These are phyloP conservation scores for Tenualosa ilisha DNA, from an alignment of 2,797 vertebrate species.

Conservation along the genomic window DNA sequence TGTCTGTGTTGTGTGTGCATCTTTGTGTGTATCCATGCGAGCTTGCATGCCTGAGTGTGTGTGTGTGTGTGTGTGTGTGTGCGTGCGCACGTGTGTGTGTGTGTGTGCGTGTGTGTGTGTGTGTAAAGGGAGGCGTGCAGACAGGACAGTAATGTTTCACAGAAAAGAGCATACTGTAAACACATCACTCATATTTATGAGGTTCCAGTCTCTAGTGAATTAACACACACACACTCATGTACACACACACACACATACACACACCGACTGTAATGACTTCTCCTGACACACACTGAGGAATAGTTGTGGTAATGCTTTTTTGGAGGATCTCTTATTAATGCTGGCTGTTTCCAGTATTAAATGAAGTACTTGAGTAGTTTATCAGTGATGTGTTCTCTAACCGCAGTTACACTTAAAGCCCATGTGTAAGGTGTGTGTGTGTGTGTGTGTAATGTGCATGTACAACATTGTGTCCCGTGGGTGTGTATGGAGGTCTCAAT, in stretches of 20 bases:
- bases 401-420: background rate
- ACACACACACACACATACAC: constrained; percentile 27
- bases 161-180: constrained; percentile 49
- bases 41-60: background rate
- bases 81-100: background rate
- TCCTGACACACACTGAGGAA: constrained; percentile 34
- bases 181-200: constrained; percentile 59
- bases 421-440: background rate
- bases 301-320: constrained; percentile 19
- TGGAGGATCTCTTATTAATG: constrained; percentile 15
- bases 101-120: constrained; percentile 10
- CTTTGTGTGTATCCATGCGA: background rate
- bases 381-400: constrained; percentile 15
- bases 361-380: constrained; percentile 21
- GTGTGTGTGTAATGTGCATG: background rate
- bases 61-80: constrained; percentile 4
- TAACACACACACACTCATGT: constrained; percentile 38
- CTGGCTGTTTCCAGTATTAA: constrained; percentile 20
- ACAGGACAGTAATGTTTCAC: constrained; percentile 46
- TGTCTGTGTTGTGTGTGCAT: background rate
- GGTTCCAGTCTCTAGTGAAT: constrained; percentile 44
- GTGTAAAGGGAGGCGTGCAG: constrained; percentile 15
- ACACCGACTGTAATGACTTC: constrained; percentile 50
- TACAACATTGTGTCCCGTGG: too few relatives aligned
- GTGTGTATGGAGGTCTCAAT: background rate